Evolutionary conservation across 2,113 vertebrate genomes (phyloP).

Genomic region (Grantiella picta): DNA sequence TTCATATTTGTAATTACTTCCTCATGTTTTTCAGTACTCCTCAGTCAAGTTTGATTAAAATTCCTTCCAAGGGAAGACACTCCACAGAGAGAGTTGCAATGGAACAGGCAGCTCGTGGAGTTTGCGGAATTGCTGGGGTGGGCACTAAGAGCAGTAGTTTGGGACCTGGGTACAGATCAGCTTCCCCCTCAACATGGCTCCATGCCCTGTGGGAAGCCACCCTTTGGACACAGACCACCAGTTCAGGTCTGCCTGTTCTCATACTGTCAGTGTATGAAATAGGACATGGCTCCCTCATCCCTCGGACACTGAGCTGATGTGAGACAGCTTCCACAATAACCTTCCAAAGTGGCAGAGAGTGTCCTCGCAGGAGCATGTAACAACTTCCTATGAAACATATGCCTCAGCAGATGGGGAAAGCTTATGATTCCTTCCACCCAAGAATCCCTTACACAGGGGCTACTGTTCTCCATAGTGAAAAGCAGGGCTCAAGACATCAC

Average conservation of each 20-base stretch:
- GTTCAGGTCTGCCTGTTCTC: not conserved
- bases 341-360: not conserved
- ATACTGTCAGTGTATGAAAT: not conserved
- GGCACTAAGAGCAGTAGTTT: not conserved
- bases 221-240: not conserved
- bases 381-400: not conserved
- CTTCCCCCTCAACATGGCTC: rapidly evolving
- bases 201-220: not conserved
- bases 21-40: conserved; percentile 68
- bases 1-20: conserved; percentile 73
- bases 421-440: not conserved
- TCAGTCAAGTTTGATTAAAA: conserved; percentile 73
- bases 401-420: not conserved
- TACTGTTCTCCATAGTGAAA: not conserved
- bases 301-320: not conserved
- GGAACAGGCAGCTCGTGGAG: not conserved
- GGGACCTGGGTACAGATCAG: not conserved
- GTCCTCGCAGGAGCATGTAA: not conserved
- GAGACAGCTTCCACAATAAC: not conserved
- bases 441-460: not conserved
- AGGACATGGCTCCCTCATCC: not conserved
- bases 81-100: not conserved
- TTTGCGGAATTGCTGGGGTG: not conserved
- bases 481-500: not conserved
- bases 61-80: conserved; percentile 55